Base-by-base conservation (phyloP, 2,797 vertebrate species). In the Diceros bicornis region DNA sequence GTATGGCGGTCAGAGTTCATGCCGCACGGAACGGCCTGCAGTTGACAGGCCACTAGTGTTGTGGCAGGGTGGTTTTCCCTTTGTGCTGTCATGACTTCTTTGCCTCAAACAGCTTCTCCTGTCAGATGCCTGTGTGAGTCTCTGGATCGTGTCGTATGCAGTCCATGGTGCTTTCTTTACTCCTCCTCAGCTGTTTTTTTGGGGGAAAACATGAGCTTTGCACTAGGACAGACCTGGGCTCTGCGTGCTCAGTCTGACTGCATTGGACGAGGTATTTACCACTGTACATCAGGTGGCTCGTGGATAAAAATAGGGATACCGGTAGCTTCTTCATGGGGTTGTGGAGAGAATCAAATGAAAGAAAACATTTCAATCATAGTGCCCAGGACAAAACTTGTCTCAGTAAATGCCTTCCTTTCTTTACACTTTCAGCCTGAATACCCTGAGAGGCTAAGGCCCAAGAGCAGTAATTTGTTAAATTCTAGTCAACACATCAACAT, bases 11-110 rank as follows among this genome's bases (percentile, higher is more conserved):
- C 50, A 27, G 59, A 2, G 21, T 4, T 52, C 9, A 1, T 8
- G 4, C 52, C 18, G 13, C 9, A 0, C 1, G 0, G 32, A 71
- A 2, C 8, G 34, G 6, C 2, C 13, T 34, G 13, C 7, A 17
- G 3, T 11, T 27, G n/a, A n/a, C 14, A 23, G 50, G 29, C 5
- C 1, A 3, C 27, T 47, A 32, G 1, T 1, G 25, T 78, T 29
- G 29, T 8, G 37, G 11, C 10, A 20, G 17, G 27, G 29, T 14
- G 17, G 16, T 37, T 57, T 2, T 37, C 69, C 55, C 4, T 37
- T 69, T 71, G 18, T 78, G 88, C 16, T 2, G 0, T 14, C 2
- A 13, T 79, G 83, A 44, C 61, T 84, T 78, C 68, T 64, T 61
- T 59, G 25, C 7, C 27, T 77, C 25, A 8, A 23, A 25, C 68